A percentile compares a stretch with the other conserved stretches of the same genome.
Conservation (phyloP, 1,140 invertebrate species). For the Popillia japonica region DNA sequence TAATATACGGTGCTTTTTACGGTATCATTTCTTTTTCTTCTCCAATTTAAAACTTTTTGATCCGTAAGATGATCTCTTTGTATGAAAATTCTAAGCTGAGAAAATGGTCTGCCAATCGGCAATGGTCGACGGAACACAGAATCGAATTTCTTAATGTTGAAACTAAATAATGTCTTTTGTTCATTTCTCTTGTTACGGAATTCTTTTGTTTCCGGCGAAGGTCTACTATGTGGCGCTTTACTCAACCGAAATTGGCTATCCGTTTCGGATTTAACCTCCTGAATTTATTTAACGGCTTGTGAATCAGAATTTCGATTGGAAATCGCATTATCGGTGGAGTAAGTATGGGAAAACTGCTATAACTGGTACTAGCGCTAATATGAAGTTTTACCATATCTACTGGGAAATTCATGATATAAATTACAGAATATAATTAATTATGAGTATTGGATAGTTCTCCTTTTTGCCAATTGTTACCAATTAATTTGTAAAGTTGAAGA, state of each 20-base stretch:
- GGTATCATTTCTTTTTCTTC: background rate
- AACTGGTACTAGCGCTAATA: no score
- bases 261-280: background rate
- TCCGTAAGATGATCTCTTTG: background rate
- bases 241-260: background rate
- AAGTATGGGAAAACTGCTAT: no score
- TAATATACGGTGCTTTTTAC: background rate
- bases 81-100: background rate
- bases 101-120: conserved; percentile 4
- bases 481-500: no score
- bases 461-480: no score
- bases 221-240: background rate
- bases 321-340: background rate
- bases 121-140: background rate
- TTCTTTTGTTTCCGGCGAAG: background rate
- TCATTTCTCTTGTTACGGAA: conserved; percentile 23
- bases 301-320: background rate
- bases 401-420: no score
- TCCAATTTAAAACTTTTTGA: conserved; percentile 29
- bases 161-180: conserved; percentile 33
- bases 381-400: no score
- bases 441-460: no score
- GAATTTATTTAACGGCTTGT: conserved; percentile 17
- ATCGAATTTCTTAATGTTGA: conserved; percentile 21
- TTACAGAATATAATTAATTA: no score